Conservation (phyloP, 2,888 invertebrate genomes). For the Neoscelio sp. region DNA sequence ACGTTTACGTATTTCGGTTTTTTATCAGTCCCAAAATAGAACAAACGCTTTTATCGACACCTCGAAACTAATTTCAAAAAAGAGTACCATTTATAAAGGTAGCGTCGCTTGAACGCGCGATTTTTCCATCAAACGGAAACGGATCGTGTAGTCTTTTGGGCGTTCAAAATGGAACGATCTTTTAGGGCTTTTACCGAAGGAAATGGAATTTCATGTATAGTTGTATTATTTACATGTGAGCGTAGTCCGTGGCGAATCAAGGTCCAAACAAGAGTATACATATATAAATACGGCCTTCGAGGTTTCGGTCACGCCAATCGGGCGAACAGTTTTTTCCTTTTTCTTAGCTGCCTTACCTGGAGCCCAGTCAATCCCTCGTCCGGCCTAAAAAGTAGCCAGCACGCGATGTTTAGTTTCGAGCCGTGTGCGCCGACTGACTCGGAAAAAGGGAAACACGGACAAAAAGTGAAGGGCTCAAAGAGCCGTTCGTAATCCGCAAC, state of each 20-base stretch:
- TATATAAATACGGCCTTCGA: slow-evolving; percentile 73
- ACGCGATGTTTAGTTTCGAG: slow-evolving; percentile 23
- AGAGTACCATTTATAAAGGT: too few relatives aligned
- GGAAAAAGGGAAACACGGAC: slow-evolving; percentile 52
- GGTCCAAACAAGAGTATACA: slow-evolving; percentile 75
- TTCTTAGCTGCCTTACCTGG: slow-evolving; percentile 63
- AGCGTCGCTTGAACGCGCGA: too few relatives aligned
- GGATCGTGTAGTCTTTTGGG: slow-evolving; percentile 14
- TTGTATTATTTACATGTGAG: slow-evolving; percentile 2
- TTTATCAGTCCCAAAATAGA: too few relatives aligned
- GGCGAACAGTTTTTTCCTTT: slow-evolving; percentile 69
- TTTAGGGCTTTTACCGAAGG: slow-evolving; percentile 19
- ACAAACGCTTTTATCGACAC: too few relatives aligned
- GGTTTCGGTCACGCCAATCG: slow-evolving; percentile 76
- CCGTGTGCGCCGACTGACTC: slow-evolving; percentile 1
- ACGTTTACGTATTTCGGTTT: too few relatives aligned
- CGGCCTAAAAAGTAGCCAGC: slow-evolving; percentile 51
- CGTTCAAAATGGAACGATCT: slow-evolving; percentile 52
- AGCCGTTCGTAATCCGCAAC: slow-evolving; percentile 72
- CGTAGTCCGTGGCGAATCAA: slow-evolving; percentile 77
- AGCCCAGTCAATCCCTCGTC: slow-evolving; percentile 41
- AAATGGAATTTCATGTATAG: slow-evolving; percentile 66
- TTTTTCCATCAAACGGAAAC: slow-evolving; percentile 3
- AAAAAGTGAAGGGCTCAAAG: slow-evolving; percentile 58
- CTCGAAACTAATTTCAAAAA: too few relatives aligned